phyloP scores from a whole-genome alignment of 2,797 vertebrate genomes.

The Sebastes oblongus region DNA sequence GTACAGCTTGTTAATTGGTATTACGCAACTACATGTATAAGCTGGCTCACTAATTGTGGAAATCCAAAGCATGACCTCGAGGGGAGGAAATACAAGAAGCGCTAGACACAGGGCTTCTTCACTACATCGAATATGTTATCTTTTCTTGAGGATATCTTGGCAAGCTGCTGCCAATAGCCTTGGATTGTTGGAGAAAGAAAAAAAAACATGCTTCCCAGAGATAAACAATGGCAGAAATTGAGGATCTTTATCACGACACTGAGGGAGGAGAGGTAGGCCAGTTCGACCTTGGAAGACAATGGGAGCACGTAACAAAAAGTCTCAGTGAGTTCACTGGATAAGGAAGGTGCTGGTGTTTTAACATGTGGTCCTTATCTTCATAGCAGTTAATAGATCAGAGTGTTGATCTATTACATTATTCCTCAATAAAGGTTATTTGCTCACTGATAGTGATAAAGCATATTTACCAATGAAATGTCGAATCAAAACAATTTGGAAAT shows the following conservation, averaged over 20 bases:
- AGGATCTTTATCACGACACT: conserved; percentile 69
- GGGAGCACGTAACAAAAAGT: conserved; percentile 5
- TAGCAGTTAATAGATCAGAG: not conserved
- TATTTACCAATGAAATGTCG: too few species aligned
- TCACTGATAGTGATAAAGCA: not conserved
- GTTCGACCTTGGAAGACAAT: conserved; percentile 58
- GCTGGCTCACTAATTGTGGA: conserved; percentile 35
- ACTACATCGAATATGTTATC: conserved; percentile 49
- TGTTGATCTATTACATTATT: not conserved
- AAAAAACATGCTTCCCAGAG: conserved; percentile 55
- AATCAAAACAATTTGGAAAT: too few species aligned
- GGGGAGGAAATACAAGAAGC: conserved; percentile 15
- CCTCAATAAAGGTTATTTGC: not conserved
- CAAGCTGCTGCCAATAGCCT: conserved; percentile 57
- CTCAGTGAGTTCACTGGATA: not conserved
- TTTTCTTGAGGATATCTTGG: conserved; percentile 54
- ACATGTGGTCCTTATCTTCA: conserved; percentile 3
- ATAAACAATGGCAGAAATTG: conserved; percentile 71
- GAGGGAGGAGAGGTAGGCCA: conserved; percentile 31
- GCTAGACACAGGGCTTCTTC: conserved; percentile 15
- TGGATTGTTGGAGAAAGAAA: conserved; percentile 53
- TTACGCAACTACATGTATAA: conserved; percentile 25
- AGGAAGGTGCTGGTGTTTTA: conserved; percentile 2
- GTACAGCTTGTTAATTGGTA: conserved; percentile 35
- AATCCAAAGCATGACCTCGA: conserved; percentile 34